Conservation (phyloP, 2,888 invertebrate genomes). For the Drosophila ustulata region DNA sequence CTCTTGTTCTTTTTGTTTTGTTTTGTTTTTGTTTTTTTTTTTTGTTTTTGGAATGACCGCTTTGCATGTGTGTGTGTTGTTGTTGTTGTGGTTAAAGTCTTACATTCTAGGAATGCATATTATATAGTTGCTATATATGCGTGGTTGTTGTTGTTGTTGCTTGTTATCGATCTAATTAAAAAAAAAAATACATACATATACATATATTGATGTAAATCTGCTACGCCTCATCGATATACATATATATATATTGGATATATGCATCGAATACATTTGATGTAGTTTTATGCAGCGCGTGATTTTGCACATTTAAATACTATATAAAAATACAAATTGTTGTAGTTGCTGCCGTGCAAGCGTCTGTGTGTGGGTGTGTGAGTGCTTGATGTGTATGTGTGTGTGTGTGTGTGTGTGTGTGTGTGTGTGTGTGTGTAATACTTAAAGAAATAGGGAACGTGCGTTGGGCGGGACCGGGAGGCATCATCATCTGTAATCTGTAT, state of each 20-base stretch:
- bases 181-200: constrained; percentile 44
- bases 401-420: constrained; percentile 25
- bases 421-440: constrained; percentile 52
- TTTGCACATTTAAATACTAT: constrained; percentile 69
- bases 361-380: constrained; percentile 19
- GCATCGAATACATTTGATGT: constrained; percentile 66
- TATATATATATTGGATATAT: constrained; percentile 22
- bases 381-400: too few relatives aligned
- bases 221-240: constrained; percentile 5
- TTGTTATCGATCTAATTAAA: constrained; percentile 45
- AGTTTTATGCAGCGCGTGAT: constrained; percentile 41
- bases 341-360: constrained; percentile 44
- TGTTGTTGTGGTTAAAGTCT: constrained; percentile 33
- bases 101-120: constrained; percentile 69
- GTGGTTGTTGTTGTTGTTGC: constrained; percentile 11
- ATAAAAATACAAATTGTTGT: constrained; percentile 75
- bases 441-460: constrained; percentile 49
- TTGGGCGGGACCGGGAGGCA: constrained; percentile 47
- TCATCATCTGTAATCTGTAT: constrained; percentile 2
- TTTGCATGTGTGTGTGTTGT: constrained; percentile 37
- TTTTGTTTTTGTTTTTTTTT: constrained; percentile 40
- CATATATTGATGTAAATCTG: constrained; percentile 12
- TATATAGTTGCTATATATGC: constrained; percentile 37
- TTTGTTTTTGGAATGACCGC: constrained; percentile 65
- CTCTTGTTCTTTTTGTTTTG: constrained; percentile 17